Conservation (phyloP, 2,113 vertebrate genomes). For the Lepus europaeus region DNA sequence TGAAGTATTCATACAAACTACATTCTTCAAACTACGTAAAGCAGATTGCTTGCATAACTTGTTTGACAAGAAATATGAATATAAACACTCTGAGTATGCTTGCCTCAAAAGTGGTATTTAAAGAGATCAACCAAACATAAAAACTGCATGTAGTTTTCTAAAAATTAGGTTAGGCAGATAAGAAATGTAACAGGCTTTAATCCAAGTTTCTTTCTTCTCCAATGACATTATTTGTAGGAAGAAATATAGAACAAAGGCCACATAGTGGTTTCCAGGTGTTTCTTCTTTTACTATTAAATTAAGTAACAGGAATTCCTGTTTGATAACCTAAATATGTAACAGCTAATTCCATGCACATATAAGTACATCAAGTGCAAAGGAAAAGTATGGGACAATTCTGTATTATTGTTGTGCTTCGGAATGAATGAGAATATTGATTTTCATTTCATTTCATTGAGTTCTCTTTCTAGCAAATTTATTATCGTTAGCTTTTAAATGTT, state of each 20-base stretch:
- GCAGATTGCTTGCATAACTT: conserved; percentile 69
- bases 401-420: conserved; percentile 33
- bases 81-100: conserved; percentile 79
- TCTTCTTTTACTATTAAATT: conserved; percentile 68
- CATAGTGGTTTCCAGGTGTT: conserved; percentile 56
- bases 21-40: conserved; percentile 65
- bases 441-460: conserved; percentile 1
- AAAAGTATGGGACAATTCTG: conserved; percentile 58
- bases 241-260: conserved; percentile 54
- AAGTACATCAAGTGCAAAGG: conserved; percentile 56
- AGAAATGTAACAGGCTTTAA: conserved; percentile 56
- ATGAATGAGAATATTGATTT: conserved; percentile 47
- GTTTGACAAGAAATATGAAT: conserved; percentile 82
- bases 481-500: conserved; percentile 53
- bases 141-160: conserved; percentile 62
- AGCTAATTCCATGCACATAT: not conserved
- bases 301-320: conserved; percentile 70
- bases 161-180: conserved; percentile 47
- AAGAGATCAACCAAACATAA: conserved; percentile 66
- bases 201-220: conserved; percentile 55
- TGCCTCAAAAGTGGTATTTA: conserved; percentile 76
- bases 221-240: not conserved
- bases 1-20: conserved; percentile 70
- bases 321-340: conserved; percentile 58
- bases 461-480: conserved; percentile 42